Percentiles rank a stretch among this genome's conserved stretches.
These are phyloP conservation scores for Prionailurus viverrinus DNA, from an alignment of 2,113 vertebrate species.

Conservation along the genomic window DNA sequence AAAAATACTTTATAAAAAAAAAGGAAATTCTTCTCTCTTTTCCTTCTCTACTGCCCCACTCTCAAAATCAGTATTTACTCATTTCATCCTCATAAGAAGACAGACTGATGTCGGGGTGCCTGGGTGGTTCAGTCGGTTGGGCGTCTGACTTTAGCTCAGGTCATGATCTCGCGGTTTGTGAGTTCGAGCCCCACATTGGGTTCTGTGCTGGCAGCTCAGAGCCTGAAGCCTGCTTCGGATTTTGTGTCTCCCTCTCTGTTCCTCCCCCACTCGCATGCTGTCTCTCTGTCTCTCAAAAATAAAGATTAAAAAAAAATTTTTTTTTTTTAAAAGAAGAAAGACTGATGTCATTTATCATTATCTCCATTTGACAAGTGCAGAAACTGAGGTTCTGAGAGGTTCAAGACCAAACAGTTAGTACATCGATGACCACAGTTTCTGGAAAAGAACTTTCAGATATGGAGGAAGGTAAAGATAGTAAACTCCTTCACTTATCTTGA, in stretches of 20 bases:
- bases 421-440: not conserved
- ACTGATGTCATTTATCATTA: not conserved
- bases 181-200: too few relatives aligned
- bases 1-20: not conserved
- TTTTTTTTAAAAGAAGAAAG: not conserved
- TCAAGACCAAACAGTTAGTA: not conserved
- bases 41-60: not conserved
- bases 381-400: not conserved
- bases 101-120: too few relatives aligned
- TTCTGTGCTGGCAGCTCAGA: too few relatives aligned
- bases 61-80: constrained; percentile 18
- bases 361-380: not conserved
- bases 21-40: not conserved
- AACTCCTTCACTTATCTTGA: constrained; percentile 9
- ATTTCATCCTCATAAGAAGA: constrained; percentile 45
- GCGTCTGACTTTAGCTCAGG: too few relatives aligned
- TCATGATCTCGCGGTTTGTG: too few relatives aligned
- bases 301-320: too few relatives aligned
- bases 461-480: not conserved
- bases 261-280: too few relatives aligned
- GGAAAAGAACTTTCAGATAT: constrained; percentile 17
- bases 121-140: too few relatives aligned
- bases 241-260: too few relatives aligned
- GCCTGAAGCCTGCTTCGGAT: too few relatives aligned
- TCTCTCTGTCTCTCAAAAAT: too few relatives aligned